A percentile compares a stretch with the other conserved stretches of the same genome.
Evolutionary conservation across 1,140 invertebrate genomes (phyloP).

Genomic region (Penaeus indicus): DNA sequence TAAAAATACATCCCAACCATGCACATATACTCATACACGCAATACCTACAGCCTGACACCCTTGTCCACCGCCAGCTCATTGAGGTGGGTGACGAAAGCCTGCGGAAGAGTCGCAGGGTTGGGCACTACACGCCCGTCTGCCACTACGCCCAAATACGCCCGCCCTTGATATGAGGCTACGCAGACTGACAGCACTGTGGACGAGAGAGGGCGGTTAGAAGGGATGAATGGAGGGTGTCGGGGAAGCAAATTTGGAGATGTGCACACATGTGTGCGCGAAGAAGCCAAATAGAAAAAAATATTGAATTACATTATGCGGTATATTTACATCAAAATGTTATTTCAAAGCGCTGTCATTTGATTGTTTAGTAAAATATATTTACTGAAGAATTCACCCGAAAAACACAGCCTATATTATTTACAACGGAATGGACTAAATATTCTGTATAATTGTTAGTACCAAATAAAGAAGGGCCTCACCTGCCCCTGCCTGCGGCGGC

Average conservation of each 20-base stretch:
- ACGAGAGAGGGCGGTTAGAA: neutral
- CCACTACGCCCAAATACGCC: conserved; percentile 48
- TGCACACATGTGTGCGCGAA: neutral
- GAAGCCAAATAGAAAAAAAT: neutral
- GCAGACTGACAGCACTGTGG: conserved; percentile 61
- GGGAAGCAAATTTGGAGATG: neutral
- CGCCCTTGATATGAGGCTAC: conserved; percentile 53
- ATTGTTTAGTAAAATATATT: too few species aligned
- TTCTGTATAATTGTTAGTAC: neutral
- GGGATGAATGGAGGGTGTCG: too few species aligned
- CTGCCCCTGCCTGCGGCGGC: conserved; percentile 51
- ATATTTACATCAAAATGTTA: neutral
- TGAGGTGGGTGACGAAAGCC: conserved; percentile 63
- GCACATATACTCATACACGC: neutral
- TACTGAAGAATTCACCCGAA: too few species aligned
- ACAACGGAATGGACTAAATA: too few species aligned
- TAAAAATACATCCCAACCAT: neutral
- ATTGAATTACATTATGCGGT: neutral
- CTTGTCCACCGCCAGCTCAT: conserved; percentile 59
- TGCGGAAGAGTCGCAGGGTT: conserved; percentile 52
- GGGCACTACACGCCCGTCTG: conserved; percentile 46
- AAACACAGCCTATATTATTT: too few species aligned
- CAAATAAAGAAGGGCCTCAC: conserved; percentile 24
- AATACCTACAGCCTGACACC: conserved; percentile 64
- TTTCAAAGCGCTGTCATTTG: neutral